phyloP scores from a whole-genome alignment of 2,113 vertebrate species.

The Ptilonorhynchus violaceus region DNA sequence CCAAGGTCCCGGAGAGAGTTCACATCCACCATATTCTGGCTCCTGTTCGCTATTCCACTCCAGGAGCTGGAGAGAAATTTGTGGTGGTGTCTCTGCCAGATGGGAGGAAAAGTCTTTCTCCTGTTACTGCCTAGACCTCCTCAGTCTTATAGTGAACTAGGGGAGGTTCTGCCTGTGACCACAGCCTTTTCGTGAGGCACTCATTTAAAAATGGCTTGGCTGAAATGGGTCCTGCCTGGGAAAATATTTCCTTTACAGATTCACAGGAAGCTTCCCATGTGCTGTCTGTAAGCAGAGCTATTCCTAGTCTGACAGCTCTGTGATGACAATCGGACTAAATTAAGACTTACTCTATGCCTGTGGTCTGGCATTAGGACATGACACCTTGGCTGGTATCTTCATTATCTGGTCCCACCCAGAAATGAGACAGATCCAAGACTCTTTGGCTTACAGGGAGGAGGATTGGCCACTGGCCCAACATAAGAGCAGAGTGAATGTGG shows the following conservation, averaged over 20 bases:
- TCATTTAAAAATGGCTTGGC: neutral
- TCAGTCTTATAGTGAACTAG: neutral
- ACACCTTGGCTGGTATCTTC: slow-evolving; percentile 41
- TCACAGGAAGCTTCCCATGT: neutral
- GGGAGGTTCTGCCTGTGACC: neutral
- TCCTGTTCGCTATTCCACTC: neutral
- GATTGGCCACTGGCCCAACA: neutral
- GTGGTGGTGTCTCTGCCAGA: neutral
- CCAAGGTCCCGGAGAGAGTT: neutral
- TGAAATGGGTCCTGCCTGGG: neutral
- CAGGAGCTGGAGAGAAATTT: neutral
- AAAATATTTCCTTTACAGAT: neutral
- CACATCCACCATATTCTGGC: neutral
- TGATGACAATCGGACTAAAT: neutral
- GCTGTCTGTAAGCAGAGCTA: neutral
- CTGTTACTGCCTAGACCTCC: neutral
- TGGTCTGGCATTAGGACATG: slow-evolving; percentile 27
- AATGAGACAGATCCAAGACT: slow-evolving; percentile 5
- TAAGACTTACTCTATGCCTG: slow-evolving; percentile 1
- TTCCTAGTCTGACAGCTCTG: slow-evolving; percentile 5
- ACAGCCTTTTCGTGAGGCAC: neutral
- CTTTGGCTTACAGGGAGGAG: neutral
- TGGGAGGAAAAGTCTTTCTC: neutral
- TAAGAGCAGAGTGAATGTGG: neutral
- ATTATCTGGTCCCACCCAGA: slow-evolving; percentile 17